phyloP scores from a whole-genome alignment of 2,888 invertebrate genomes.

The Clunio marinus region DNA sequence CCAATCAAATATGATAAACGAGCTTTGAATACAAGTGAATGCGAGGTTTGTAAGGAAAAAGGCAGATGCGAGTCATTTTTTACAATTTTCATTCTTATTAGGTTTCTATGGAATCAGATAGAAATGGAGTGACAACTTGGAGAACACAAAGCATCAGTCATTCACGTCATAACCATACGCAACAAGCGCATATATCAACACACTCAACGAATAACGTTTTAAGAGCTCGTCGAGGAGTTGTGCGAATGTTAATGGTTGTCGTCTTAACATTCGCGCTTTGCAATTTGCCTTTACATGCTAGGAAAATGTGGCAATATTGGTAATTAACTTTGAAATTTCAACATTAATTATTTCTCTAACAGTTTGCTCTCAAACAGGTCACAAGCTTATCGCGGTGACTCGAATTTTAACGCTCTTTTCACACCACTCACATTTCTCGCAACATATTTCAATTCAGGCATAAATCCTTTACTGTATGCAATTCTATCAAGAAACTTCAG shows the following conservation, averaged over 20 bases:
- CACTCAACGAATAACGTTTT: constrained; percentile 72
- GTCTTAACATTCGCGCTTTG: constrained; percentile 85
- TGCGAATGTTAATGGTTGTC: constrained; percentile 83
- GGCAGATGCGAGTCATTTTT: not conserved
- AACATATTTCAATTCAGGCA: constrained; percentile 83
- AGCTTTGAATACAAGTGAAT: constrained; percentile 50
- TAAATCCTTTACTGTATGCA: constrained; percentile 87
- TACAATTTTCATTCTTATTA: constrained; percentile 42
- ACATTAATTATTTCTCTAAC: not conserved
- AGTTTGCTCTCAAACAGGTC: constrained; percentile 49
- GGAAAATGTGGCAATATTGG: constrained; percentile 86
- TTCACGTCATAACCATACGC: constrained; percentile 50
- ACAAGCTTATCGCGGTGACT: constrained; percentile 63
- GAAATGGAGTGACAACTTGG: constrained; percentile 50
- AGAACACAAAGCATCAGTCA: constrained; percentile 46
- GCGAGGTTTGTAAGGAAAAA: constrained; percentile 47
- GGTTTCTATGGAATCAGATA: constrained; percentile 51
- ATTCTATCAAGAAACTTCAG: constrained; percentile 74
- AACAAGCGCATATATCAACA: constrained; percentile 58
- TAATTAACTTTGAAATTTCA: constrained; percentile 43
- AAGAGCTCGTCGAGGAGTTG: constrained; percentile 76
- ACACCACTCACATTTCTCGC: constrained; percentile 83
- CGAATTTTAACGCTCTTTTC: constrained; percentile 70
- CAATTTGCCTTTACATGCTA: constrained; percentile 83
- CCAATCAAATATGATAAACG: constrained; percentile 52